phyloP scores from a whole-genome alignment of 2,113 vertebrate species.

The Cichladusa arquata region DNA sequence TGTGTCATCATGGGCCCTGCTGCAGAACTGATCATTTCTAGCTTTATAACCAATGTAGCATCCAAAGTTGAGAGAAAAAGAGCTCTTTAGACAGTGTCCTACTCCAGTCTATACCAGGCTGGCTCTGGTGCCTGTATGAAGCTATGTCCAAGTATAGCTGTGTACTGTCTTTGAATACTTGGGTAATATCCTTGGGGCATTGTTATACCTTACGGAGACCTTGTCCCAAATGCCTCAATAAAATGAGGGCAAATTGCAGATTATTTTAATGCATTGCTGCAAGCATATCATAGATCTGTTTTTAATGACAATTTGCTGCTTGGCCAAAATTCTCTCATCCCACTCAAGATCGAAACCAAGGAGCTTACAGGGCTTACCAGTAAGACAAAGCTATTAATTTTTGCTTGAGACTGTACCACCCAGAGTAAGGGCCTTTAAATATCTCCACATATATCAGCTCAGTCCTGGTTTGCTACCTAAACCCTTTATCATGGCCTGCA shows the following conservation, averaged over 20 bases:
- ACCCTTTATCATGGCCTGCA: background rate
- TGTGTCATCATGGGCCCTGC: rapidly evolving
- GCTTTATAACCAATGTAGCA: background rate
- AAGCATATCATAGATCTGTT: background rate
- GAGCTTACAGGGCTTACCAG: background rate
- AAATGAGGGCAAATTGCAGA: background rate
- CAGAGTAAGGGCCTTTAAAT: background rate
- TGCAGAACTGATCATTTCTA: background rate
- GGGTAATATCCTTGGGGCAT: background rate
- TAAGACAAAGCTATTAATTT: background rate
- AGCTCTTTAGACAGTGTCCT: background rate
- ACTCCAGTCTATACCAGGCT: background rate
- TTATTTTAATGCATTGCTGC: background rate
- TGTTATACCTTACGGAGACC: background rate
- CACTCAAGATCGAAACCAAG: background rate
- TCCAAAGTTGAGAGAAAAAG: background rate
- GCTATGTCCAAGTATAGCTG: background rate
- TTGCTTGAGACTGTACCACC: background rate
- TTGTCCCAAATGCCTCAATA: background rate
- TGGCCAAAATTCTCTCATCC: background rate
- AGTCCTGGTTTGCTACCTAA: background rate
- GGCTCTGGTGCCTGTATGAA: background rate
- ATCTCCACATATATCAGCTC: background rate
- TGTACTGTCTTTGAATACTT: background rate
- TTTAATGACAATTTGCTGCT: background rate